Evolutionary conservation across 2,113 vertebrate genomes (phyloP), one percentile per base, ranked within the genome.

Genomic region (Rhabdornis inornatus): DNA sequence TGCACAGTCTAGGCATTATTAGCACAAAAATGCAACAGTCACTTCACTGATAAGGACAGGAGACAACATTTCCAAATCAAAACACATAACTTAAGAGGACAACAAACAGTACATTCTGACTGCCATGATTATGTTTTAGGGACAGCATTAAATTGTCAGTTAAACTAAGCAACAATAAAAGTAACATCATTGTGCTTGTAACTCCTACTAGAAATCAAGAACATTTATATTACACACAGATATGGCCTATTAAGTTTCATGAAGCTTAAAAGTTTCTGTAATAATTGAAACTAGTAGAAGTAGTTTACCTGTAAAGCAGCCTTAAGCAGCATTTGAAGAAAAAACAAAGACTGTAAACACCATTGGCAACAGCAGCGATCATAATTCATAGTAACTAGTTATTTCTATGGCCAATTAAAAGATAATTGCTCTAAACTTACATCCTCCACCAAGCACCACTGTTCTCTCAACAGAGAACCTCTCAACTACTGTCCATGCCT

Each of bases 251-350:
- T 15, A 56, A 72, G 42, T 66, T 80, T 66, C 35, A 52, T 19
- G 8, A 82, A 87, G 37, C 24, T 78, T 76, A 14, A 3, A 75
- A 70, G 15, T 83, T 56, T 60, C 77, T 82, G 31, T 49, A 85
- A 60, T 20, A 31, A 72, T n/a, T 77, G n/a, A 85, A 57, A 74
- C 24, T 60, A 75, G 28, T 64, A 65, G 35, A 79, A 97, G 83
- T 84, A 79, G 83, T 98, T 99, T 98, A 99, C 99, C 99, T 99
- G 98, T 96, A 99, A 96, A 95, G 98, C 98, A 98, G 99, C 99
- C 99, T 98, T 98, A 96, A 89, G 96, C 94, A 97, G 98, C 98
- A 96, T 97, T 97, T 96, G 91, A 94, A 92, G 59, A 72, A 87
- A 95, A 97, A 87, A 81, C 25, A 95, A 82, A 95, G 68, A 83